Evolutionary conservation across 1,140 invertebrate species (phyloP).

Genomic region (Papilio aristodemus): DNA sequence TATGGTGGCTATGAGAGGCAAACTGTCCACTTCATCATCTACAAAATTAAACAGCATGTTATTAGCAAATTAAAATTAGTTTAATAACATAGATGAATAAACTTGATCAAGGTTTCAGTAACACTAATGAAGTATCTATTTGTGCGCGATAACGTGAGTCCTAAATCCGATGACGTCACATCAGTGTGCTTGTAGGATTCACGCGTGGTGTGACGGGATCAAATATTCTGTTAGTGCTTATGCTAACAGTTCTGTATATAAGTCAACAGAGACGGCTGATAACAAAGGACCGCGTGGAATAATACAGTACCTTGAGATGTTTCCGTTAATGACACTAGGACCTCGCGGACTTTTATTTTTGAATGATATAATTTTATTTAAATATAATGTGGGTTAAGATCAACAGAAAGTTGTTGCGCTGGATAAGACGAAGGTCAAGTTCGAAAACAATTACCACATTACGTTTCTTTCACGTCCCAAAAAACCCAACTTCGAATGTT

Average conservation of each 20-base stretch:
- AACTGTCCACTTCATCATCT: constrained; percentile 80
- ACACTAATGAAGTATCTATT: too few relatives aligned
- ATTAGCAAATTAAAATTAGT: too few relatives aligned
- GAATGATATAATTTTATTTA: neutral
- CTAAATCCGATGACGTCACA: too few relatives aligned
- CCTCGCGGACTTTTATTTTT: neutral
- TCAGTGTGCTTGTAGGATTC: too few relatives aligned
- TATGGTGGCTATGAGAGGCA: constrained; percentile 85
- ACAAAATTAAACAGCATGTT: constrained; percentile 36
- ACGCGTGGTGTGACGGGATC: too few relatives aligned
- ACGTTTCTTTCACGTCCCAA: neutral
- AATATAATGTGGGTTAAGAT: constrained; percentile 9
- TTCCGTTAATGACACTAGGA: neutral
- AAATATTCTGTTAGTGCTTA: too few relatives aligned
- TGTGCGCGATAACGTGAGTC: too few relatives aligned
- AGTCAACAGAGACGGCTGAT: too few relatives aligned
- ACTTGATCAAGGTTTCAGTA: too few relatives aligned
- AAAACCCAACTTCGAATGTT: neutral
- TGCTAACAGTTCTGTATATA: too few relatives aligned
- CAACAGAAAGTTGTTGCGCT: constrained; percentile 9
- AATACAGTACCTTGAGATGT: neutral
- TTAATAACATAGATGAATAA: too few relatives aligned
- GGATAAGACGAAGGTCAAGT: neutral
- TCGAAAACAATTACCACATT: neutral
- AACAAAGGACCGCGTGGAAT: too few relatives aligned